Conservation (phyloP, 2,888 invertebrate genomes). For the Bembecia ichneumoniformis region DNA sequence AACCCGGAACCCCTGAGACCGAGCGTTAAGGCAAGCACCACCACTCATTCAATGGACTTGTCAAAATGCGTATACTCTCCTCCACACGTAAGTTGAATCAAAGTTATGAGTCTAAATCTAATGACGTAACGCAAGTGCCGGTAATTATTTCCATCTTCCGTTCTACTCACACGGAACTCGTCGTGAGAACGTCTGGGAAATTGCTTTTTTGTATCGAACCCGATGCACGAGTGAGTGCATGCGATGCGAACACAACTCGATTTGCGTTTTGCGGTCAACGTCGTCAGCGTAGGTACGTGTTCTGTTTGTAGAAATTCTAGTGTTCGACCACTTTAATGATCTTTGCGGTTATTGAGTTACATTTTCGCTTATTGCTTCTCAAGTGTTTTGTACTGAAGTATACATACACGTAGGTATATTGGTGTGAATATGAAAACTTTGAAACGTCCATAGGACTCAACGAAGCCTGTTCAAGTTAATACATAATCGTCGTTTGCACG, state of each 20-base stretch:
- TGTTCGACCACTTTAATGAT: neutral
- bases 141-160: slow-evolving; percentile 40
- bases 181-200: slow-evolving; percentile 37
- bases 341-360: slow-evolving; percentile 2
- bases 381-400: too few species aligned
- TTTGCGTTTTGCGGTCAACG: slow-evolving; percentile 19
- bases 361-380: neutral
- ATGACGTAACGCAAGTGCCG: slow-evolving; percentile 8
- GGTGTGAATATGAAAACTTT: too few species aligned
- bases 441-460: too few species aligned
- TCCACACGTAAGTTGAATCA: slow-evolving; percentile 12
- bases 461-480: too few species aligned
- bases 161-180: slow-evolving; percentile 33
- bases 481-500: too few species aligned
- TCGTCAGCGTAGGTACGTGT: slow-evolving; percentile 6
- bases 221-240: slow-evolving; percentile 9
- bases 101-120: slow-evolving; percentile 21
- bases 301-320: slow-evolving; percentile 7
- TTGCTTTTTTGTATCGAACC: slow-evolving; percentile 15
- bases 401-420: too few species aligned
- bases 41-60: neutral
- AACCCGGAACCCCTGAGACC: too few species aligned
- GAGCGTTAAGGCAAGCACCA: too few species aligned
- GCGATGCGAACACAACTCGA: slow-evolving; percentile 12
- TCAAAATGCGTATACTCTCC: neutral